Conservation (phyloP, 2,888 invertebrate species). For the Sympetrum striolatum region DNA sequence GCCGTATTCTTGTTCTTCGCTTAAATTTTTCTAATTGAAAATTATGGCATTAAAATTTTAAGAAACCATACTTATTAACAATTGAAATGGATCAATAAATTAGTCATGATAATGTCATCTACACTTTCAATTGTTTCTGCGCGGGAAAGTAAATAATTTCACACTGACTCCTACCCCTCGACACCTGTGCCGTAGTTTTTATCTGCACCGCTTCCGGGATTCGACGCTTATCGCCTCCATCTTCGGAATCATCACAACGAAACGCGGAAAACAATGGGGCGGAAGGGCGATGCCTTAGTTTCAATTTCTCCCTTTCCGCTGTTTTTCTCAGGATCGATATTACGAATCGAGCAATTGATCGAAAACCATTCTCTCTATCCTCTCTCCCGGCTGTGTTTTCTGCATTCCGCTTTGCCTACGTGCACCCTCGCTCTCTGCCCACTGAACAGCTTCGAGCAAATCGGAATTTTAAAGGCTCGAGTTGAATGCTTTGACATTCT, state of each 20-base stretch:
- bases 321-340: background rate
- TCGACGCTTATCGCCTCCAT: background rate
- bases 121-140: too few species aligned
- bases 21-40: too few species aligned
- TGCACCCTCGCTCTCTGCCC: background rate
- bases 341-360: background rate
- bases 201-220: background rate
- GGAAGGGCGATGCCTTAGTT: conserved; percentile 38
- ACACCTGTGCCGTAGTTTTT: background rate
- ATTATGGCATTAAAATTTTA: too few species aligned
- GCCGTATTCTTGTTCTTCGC: too few species aligned
- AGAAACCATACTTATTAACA: too few species aligned
- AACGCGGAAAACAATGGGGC: background rate
- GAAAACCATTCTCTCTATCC: background rate
- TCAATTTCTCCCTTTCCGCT: background rate
- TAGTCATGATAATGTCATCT: too few species aligned
- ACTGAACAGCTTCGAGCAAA: too few species aligned
- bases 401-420: background rate
- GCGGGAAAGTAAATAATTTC: too few species aligned
- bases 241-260: conserved; percentile 3
- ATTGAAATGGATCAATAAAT: too few species aligned
- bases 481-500: too few species aligned
- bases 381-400: background rate
- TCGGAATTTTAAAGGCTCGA: too few species aligned
- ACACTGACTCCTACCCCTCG: background rate